Base-by-base conservation (phyloP, 2,113 vertebrate species). In the Osmerus eperlanus region DNA sequence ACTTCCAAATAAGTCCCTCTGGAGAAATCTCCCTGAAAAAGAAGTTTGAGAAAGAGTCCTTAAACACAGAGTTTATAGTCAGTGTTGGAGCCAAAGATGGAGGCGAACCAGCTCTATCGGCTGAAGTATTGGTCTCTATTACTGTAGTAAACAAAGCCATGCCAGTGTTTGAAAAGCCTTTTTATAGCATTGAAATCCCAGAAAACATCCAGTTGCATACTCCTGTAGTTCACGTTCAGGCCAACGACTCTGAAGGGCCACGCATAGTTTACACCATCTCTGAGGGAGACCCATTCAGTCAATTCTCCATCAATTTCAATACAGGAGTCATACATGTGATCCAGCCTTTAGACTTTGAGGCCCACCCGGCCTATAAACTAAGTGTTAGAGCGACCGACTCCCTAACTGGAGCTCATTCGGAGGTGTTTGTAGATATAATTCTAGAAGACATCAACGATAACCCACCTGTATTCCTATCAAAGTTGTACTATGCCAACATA, bases 381-480 rank as follows among this genome's bases (percentile, higher is more conserved):
- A 96, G 92, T 15, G 70, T 98, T 14, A 91, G 93, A 79, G 97
- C 97, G 52, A 97, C 96, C 0, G 97, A 99, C 80, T 96, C 96
- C 1, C 71, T 99, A 72, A 98, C 94, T 0, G 97, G 96, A 4
- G 93, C 92, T 0, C 95, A 95, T 9, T 93, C 95, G 0, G 95
- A 97, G 18, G 96, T 98, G 1, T 98, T 98, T 86, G 95, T 96
- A 12, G 97, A 99, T 76, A 91, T 99, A 41, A 90, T 99, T 55
- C 88, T 99, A 65, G 95, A 95, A 80, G 97, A 99, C 77, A 83
- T 98, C 66, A 99, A 99, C 9, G 97, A 99, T 78, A 98, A 97
- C 32, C 72, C 93, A 68, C 97, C 97, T 0, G 68, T 93, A 64
- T 99, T 99, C 75, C 81, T 73, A 15, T 89, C 93, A 65, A 93